phyloP scores from a whole-genome alignment of 2,888 invertebrate species.

The Melolontha melolontha region DNA sequence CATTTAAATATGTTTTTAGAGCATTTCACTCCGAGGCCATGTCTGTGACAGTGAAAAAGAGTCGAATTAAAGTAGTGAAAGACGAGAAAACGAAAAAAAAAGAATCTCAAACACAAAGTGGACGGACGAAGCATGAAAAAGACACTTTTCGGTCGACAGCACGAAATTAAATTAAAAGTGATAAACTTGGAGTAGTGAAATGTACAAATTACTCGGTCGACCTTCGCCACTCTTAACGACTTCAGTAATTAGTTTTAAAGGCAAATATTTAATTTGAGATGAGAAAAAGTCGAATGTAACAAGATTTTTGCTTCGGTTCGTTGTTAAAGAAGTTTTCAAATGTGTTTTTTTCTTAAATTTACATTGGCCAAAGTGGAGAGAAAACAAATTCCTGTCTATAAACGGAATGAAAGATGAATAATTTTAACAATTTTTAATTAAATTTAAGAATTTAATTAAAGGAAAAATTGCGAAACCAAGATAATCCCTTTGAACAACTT shows the following conservation, averaged over 20 bases:
- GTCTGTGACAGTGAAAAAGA: constrained; percentile 7
- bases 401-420: too few relatives aligned
- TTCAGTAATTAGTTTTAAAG: constrained; percentile 11
- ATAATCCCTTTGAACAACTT: too few relatives aligned
- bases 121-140: not conserved
- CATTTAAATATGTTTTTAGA: constrained; percentile 1
- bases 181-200: constrained; percentile 16
- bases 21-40: not conserved
- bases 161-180: constrained; percentile 14
- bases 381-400: too few relatives aligned
- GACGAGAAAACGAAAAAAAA: not conserved
- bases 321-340: too few relatives aligned
- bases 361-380: too few relatives aligned
- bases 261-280: not conserved
- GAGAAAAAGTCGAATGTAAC: not conserved
- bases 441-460: too few relatives aligned
- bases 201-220: constrained; percentile 9
- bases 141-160: not conserved
- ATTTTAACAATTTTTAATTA: too few relatives aligned
- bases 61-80: not conserved
- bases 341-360: too few relatives aligned
- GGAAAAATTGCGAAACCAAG: too few relatives aligned
- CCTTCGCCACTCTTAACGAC: constrained; percentile 4
- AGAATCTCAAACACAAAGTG: too few relatives aligned
- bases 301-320: not conserved